Conservation (phyloP, 92 coral and sea anemone species). For the Epizoanthus illoricatus region DNA sequence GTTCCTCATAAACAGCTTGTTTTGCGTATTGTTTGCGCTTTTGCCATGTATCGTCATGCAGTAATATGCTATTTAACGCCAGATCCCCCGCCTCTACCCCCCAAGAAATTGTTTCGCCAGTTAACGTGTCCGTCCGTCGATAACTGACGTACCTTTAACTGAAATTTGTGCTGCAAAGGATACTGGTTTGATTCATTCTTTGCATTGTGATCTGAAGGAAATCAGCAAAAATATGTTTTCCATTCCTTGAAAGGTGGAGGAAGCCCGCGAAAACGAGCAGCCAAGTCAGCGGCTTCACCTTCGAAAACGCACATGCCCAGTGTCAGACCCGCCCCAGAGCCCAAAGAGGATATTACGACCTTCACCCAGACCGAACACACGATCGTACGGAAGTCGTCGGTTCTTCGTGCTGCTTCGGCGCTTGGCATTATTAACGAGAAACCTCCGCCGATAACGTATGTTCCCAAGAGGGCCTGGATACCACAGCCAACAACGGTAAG, state of each 20-base stretch:
- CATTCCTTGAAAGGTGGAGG: constrained; percentile 62
- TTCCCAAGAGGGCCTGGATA: constrained; percentile 97
- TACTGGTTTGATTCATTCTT: neutral
- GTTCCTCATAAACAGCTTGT: no score
- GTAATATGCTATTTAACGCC: no score
- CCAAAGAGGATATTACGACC: constrained; percentile 63
- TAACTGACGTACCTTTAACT: neutral
- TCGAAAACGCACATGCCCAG: constrained; percentile 90
- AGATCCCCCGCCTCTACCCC: no score
- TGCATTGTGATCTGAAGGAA: neutral
- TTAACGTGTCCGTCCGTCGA: constrained; percentile 11
- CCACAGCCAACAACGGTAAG: constrained; percentile 93
- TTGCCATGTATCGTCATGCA: no score
- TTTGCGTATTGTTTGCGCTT: no score
- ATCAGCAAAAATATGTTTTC: neutral
- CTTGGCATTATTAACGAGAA: constrained; percentile 91
- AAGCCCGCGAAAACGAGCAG: constrained; percentile 78
- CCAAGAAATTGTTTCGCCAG: no score
- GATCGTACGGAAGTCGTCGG: constrained; percentile 88
- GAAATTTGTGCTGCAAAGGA: no score
- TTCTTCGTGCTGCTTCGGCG: constrained; percentile 97
- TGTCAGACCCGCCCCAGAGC: constrained; percentile 64
- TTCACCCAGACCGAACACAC: constrained; percentile 53
- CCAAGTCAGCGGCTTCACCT: constrained; percentile 84
- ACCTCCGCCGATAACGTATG: constrained; percentile 79